Conservation (phyloP, 2,797 vertebrate species). For the Syndactyla subalaris region DNA sequence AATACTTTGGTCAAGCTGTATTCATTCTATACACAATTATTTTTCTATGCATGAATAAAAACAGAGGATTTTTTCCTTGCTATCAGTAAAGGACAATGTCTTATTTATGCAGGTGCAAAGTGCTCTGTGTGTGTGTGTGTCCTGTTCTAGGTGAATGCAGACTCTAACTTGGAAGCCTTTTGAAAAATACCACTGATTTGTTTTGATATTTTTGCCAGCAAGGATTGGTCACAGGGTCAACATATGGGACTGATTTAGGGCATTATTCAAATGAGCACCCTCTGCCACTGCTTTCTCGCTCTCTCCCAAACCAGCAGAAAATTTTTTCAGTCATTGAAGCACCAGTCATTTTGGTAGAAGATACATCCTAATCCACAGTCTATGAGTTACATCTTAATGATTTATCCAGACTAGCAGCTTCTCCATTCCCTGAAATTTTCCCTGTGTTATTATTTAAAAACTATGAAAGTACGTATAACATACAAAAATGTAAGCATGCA, state of each 20-base stretch:
- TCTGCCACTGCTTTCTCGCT: conserved; percentile 43
- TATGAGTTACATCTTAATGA: neutral
- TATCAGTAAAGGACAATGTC: conserved; percentile 43
- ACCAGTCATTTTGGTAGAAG: neutral
- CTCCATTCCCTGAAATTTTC: neutral
- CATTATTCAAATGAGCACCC: conserved; percentile 57
- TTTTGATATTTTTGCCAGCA: conserved; percentile 57
- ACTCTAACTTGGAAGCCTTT: conserved; percentile 46
- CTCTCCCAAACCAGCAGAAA: conserved; percentile 21
- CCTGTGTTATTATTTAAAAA: neutral
- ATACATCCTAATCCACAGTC: neutral
- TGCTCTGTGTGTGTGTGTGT: neutral
- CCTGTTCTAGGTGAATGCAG: conserved; percentile 32
- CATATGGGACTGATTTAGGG: conserved; percentile 70
- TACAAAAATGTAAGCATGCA: neutral
- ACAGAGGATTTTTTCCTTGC: neutral
- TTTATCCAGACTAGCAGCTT: neutral
- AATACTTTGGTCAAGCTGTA: conserved; percentile 28
- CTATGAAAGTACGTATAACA: neutral
- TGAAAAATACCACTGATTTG: conserved; percentile 54
- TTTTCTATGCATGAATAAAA: conserved; percentile 48
- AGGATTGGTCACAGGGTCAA: conserved; percentile 61
- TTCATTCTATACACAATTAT: conserved; percentile 31
- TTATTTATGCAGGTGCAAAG: conserved; percentile 65
- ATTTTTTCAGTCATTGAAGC: neutral